phyloP scores from a whole-genome alignment of 2,888 invertebrate genomes.

The Pasiphila rectangulata region DNA sequence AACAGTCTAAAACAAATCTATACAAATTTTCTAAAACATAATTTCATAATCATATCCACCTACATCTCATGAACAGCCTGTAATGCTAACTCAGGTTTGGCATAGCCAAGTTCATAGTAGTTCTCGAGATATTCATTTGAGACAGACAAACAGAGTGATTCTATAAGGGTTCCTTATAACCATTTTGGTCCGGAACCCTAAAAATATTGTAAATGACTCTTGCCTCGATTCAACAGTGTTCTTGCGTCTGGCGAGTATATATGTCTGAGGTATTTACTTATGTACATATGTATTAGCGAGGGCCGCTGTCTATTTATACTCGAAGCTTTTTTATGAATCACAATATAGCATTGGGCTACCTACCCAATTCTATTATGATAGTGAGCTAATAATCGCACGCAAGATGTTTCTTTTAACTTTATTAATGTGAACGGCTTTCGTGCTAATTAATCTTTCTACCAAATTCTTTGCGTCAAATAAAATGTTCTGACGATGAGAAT shows the following conservation, averaged over 20 bases:
- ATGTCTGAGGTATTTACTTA: conserved; percentile 37
- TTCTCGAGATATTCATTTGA: too few species aligned
- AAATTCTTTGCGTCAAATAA: conserved; percentile 21
- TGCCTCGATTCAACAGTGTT: conserved; percentile 39
- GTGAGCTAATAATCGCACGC: conserved; percentile 42
- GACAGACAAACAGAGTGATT: too few species aligned
- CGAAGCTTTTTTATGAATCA: conserved; percentile 54
- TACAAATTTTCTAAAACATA: too few species aligned
- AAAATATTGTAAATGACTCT: not conserved
- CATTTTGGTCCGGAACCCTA: too few species aligned
- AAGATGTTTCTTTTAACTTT: conserved; percentile 9
- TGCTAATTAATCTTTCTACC: conserved; percentile 18
- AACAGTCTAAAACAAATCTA: too few species aligned
- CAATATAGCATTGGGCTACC: conserved; percentile 38
- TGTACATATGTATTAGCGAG: conserved; percentile 31
- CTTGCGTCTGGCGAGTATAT: conserved; percentile 49
- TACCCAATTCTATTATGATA: conserved; percentile 33
- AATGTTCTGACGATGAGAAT: conserved; percentile 11
- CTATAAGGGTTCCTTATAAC: too few species aligned
- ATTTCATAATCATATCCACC: too few species aligned
- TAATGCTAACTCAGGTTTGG: too few species aligned
- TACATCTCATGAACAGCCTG: too few species aligned
- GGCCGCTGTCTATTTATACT: conserved; percentile 53
- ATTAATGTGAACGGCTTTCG: conserved; percentile 13
- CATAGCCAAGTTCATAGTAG: too few species aligned